Conservation (phyloP, 2,797 vertebrate genomes). For the Oreonectes daqikongensis region DNA sequence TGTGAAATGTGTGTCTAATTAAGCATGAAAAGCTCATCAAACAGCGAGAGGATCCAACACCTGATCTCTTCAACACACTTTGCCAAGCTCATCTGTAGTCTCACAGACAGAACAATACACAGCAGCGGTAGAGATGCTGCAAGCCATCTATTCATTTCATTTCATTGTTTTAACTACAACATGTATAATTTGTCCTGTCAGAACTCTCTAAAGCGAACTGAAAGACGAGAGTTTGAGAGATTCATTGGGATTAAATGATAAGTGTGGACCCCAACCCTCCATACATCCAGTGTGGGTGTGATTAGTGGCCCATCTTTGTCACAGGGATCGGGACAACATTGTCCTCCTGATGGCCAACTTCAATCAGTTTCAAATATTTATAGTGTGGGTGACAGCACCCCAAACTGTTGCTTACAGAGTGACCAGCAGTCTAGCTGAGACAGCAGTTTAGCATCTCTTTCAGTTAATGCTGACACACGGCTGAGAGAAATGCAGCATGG, state of each 20-base stretch:
- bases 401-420: slow-evolving; percentile 3
- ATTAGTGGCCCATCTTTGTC: neutral
- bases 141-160: neutral
- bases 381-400: neutral
- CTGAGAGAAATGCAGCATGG: neutral
- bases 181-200: slow-evolving; percentile 2
- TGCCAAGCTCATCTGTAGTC: slow-evolving; percentile 33
- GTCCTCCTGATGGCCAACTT: neutral
- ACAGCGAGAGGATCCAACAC: slow-evolving; percentile 46
- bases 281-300: neutral
- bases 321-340: neutral
- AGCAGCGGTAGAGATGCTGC: neutral
- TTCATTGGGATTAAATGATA: too few species aligned
- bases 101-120: slow-evolving; percentile 27
- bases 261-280: neutral
- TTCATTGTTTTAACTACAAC: slow-evolving; percentile 1
- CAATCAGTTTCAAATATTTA: slow-evolving; percentile 12
- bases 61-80: slow-evolving; percentile 48
- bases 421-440: slow-evolving; percentile 32
- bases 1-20: slow-evolving; percentile 53
- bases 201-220: neutral
- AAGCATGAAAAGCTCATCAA: slow-evolving; percentile 52
- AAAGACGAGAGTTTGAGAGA: neutral
- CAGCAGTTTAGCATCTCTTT: slow-evolving; percentile 36
- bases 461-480: slow-evolving; percentile 13